phyloP scores from a whole-genome alignment of 2,797 vertebrate species.

The Apogon talboti region DNA sequence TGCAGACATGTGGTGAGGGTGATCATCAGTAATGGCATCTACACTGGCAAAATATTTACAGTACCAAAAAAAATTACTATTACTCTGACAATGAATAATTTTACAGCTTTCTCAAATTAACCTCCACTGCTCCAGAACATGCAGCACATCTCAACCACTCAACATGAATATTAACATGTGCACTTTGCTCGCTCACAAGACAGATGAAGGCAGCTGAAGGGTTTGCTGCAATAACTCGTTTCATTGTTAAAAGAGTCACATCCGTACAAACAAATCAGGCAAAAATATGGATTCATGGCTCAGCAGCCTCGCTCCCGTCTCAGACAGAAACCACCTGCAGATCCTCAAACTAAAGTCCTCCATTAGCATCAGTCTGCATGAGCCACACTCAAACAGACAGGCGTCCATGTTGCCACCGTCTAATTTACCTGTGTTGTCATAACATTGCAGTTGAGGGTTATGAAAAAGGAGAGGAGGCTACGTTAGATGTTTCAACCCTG shows the following conservation, averaged over 20 bases:
- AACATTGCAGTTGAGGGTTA: background rate
- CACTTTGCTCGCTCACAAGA: background rate
- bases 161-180: constrained; percentile 7
- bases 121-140: background rate
- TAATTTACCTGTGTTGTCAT: constrained; percentile 14
- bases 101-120: constrained; percentile 1
- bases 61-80: background rate
- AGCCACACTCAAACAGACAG: constrained; percentile 21
- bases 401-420: constrained; percentile 27
- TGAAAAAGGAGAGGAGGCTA: background rate
- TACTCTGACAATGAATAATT: background rate
- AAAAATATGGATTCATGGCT: background rate
- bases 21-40: background rate
- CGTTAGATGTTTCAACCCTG: background rate
- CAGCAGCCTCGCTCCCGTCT: background rate
- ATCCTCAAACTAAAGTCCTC: constrained; percentile 1
- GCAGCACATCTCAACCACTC: constrained; percentile 32
- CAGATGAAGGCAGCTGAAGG: background rate
- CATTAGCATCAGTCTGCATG: background rate
- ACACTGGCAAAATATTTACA: background rate
- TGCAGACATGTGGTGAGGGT: background rate
- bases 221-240: background rate
- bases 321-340: constrained; percentile 48
- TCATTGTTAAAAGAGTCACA: background rate
- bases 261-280: constrained; percentile 2